phyloP scores from a whole-genome alignment of 30 jellyfish, hydroid and myxozoan genomes.

The Hydra vulgaris region DNA sequence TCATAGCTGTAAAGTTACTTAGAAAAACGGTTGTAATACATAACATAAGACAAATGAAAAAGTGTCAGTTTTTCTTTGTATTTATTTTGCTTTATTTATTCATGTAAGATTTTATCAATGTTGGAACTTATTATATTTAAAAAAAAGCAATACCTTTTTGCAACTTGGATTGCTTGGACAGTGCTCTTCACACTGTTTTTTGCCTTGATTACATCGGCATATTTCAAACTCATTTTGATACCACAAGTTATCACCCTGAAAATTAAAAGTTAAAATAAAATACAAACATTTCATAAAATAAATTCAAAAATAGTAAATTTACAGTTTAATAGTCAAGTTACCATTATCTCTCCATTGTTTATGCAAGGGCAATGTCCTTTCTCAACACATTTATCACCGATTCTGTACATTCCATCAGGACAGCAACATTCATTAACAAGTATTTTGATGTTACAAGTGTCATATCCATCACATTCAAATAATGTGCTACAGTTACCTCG shows the following conservation, averaged over 20 bases:
- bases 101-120: too few species aligned
- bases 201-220: conserved; percentile 27
- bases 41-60: too few species aligned
- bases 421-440: conserved; percentile 22
- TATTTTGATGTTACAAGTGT: not conserved
- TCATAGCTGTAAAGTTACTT: too few species aligned
- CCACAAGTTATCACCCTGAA: conserved; percentile 15
- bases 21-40: too few species aligned
- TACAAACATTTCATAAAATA: not conserved
- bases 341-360: conserved; percentile 12
- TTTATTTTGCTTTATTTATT: too few species aligned
- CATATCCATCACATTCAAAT: conserved; percentile 11
- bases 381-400: conserved; percentile 29
- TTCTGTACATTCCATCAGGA: conserved; percentile 14
- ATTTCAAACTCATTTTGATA: conserved; percentile 18
- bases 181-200: conserved; percentile 12
- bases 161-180: conserved; percentile 22
- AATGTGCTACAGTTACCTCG: conserved; percentile 20
- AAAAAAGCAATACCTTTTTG: too few species aligned
- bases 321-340: not conserved
- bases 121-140: too few species aligned
- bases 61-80: too few species aligned
- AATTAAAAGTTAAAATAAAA: not conserved
- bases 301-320: not conserved
- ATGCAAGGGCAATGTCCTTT: conserved; percentile 28